These are phyloP conservation scores for Craseonycteris thonglongyai DNA, from an alignment of 2,113 vertebrate genomes.

Conservation along the genomic window DNA sequence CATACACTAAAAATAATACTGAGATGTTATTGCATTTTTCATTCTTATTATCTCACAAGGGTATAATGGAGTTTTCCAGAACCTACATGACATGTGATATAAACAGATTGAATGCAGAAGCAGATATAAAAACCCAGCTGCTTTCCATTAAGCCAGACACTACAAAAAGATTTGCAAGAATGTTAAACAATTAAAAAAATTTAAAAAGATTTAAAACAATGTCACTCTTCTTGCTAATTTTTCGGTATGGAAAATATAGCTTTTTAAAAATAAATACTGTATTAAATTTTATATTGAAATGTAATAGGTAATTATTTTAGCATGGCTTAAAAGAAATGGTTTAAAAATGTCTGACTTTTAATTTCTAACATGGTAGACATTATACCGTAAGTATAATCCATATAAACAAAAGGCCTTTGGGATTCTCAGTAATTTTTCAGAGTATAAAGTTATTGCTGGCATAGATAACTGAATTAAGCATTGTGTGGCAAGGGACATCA, in stretches of 20 bases:
- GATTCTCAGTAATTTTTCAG: not conserved
- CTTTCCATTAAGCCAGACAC: slow-evolving; percentile 19
- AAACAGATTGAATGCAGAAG: slow-evolving; percentile 14
- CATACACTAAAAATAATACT: not conserved
- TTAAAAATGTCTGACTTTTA: not conserved
- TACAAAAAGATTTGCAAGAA: not conserved
- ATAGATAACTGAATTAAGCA: not conserved
- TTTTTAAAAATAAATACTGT: not conserved
- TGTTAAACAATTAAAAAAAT: slow-evolving; percentile 11
- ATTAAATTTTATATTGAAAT: slow-evolving; percentile 10
- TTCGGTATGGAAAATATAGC: not conserved
- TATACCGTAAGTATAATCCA: not conserved
- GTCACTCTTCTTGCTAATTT: not conserved
- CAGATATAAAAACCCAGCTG: slow-evolving; percentile 27
- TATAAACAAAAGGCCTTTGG: not conserved
- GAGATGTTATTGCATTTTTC: not conserved
- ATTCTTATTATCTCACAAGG: slow-evolving; percentile 24
- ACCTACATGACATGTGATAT: not conserved
- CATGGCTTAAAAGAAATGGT: slow-evolving; percentile 17
- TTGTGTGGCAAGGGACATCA: not conserved
- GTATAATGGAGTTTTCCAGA: not conserved
- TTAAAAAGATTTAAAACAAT: not conserved
- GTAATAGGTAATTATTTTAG: not conserved
- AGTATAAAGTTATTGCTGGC: not conserved
- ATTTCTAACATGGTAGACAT: slow-evolving; percentile 7